Conservation (phyloP, 53 echinoderm and acorn worm species). For the Crossaster papposus region DNA sequence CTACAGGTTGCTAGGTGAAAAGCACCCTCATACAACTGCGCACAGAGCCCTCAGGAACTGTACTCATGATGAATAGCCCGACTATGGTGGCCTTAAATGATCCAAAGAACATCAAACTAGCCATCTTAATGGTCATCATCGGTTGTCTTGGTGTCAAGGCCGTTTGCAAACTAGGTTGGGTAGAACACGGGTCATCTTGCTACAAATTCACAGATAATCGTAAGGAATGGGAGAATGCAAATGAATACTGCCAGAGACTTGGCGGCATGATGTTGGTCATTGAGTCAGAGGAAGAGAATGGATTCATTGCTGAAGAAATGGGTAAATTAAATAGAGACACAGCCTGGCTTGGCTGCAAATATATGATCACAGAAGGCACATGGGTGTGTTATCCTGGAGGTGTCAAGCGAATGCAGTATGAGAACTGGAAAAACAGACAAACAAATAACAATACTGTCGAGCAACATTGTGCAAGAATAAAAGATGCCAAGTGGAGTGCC, state of each 20-base stretch:
- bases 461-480: not conserved
- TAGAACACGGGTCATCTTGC: not conserved
- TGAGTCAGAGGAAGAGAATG: not conserved
- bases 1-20: no score
- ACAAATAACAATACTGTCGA: not conserved
- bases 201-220: not conserved
- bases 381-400: not conserved
- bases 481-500: not conserved
- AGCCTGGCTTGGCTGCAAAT: not conserved
- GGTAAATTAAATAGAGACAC: no score
- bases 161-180: no score
- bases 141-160: no score
- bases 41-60: no score
- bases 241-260: not conserved
- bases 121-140: no score
- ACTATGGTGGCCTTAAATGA: no score
- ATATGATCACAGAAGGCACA: not conserved
- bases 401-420: not conserved
- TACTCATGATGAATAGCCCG: no score
- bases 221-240: not conserved
- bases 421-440: not conserved
- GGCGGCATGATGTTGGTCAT: not conserved
- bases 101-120: no score
- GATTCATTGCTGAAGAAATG: not conserved
- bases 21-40: no score